Conservation (phyloP, 2,113 vertebrate species). For the Baryphthengus martii region DNA sequence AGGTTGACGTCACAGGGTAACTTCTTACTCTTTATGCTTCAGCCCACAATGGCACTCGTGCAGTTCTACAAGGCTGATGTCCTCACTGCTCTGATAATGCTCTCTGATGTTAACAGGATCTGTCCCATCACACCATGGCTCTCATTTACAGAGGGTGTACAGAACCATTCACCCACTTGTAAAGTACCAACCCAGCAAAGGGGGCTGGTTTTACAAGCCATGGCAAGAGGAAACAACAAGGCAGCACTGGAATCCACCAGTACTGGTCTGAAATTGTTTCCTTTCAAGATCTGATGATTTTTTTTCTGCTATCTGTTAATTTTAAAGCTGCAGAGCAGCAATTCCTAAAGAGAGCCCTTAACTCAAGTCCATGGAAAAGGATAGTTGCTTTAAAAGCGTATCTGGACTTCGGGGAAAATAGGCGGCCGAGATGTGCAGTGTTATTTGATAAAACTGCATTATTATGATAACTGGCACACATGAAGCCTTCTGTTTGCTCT, state of each 20-base stretch:
- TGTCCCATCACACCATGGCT: fast-evolving
- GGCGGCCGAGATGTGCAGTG: too few relatives aligned
- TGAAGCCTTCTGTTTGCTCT: not conserved
- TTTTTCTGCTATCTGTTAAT: not conserved
- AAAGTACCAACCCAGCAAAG: not conserved
- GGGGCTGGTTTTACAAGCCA: not conserved
- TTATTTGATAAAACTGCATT: not conserved
- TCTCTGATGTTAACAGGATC: not conserved
- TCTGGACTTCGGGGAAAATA: not conserved
- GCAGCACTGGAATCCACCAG: not conserved
- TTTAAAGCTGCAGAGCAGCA: not conserved
- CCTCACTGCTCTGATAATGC: not conserved
- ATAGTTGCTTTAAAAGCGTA: not conserved
- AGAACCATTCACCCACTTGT: not conserved
- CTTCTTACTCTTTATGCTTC: not conserved
- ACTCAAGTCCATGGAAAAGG: not conserved
- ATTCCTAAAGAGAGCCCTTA: not conserved
- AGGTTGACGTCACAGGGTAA: not conserved
- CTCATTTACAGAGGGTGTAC: not conserved
- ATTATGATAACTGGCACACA: not conserved
- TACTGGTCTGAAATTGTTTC: not conserved
- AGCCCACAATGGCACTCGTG: not conserved
- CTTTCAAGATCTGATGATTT: not conserved
- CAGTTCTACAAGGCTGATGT: not conserved
- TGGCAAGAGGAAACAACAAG: not conserved